A percentile compares a stretch with the other conserved stretches of the same genome.
Conservation (phyloP, 2,797 vertebrate species). For the Echeneis naucrates region DNA sequence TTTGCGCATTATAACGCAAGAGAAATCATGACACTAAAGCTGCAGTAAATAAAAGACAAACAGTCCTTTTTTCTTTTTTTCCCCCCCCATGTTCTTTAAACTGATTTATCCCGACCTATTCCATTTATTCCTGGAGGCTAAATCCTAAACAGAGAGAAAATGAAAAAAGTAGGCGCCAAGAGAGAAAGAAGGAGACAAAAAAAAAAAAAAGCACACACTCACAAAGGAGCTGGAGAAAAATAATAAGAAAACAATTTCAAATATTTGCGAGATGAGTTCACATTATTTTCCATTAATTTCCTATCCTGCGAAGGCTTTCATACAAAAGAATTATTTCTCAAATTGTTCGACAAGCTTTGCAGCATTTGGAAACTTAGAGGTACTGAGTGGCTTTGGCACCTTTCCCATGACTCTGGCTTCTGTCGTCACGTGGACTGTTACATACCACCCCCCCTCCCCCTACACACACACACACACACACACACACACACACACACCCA, state of each 20-base stretch:
- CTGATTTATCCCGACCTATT: conserved; percentile 51
- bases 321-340: conserved; percentile 31
- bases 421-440: conserved; percentile 43
- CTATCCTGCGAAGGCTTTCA: conserved; percentile 19
- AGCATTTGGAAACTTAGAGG: conserved; percentile 9
- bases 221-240: conserved; percentile 35
- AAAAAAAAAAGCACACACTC: conserved; percentile 14
- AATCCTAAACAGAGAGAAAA: conserved; percentile 28
- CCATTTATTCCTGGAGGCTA: conserved; percentile 36
- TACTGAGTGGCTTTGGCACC: not conserved
- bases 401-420: conserved; percentile 31
- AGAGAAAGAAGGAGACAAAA: conserved; percentile 8
- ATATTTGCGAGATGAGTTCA: conserved; percentile 30
- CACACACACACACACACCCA: too few species aligned
- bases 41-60: conserved; percentile 13
- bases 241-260: conserved; percentile 50
- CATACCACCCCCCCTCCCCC: conserved; percentile 19
- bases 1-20: not conserved
- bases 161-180: conserved; percentile 18
- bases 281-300: conserved; percentile 59
- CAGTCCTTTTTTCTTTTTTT: not conserved
- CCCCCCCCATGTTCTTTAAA: conserved; percentile 30
- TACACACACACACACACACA: not conserved
- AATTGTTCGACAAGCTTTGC: conserved; percentile 28
- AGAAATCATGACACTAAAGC: conserved; percentile 21